phyloP scores from a whole-genome alignment of 2,797 vertebrate genomes.

The Sciaenops ocellatus region DNA sequence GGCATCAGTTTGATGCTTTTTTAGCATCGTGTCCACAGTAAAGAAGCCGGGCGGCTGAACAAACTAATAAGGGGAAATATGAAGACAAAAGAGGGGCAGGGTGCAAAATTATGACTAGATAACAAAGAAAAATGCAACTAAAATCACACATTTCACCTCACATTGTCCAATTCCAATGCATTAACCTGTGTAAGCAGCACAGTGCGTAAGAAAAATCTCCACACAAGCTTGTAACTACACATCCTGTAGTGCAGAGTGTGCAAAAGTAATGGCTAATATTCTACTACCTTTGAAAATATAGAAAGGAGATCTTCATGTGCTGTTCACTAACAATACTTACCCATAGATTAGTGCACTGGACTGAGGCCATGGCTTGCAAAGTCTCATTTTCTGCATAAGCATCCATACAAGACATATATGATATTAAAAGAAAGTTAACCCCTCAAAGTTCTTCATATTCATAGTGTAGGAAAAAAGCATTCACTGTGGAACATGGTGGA shows the following conservation, averaged over 20 bases:
- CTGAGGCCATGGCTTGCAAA: constrained; percentile 39
- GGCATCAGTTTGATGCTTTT: constrained; percentile 58
- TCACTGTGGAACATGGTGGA: constrained; percentile 31
- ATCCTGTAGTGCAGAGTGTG: constrained; percentile 1
- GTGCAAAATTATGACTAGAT: constrained; percentile 64
- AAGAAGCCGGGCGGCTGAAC: constrained; percentile 42
- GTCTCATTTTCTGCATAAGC: constrained; percentile 41
- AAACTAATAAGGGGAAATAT: constrained; percentile 64
- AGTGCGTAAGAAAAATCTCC: constrained; percentile 34
- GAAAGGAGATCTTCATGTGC: constrained; percentile 48
- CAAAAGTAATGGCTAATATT: constrained; percentile 34
- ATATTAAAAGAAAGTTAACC: constrained; percentile 53
- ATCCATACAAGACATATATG: constrained; percentile 56
- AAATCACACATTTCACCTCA: constrained; percentile 51
- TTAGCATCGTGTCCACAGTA: constrained; percentile 70
- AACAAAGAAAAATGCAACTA: constrained; percentile 25
- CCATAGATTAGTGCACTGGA: constrained; percentile 69
- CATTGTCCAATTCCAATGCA: constrained; percentile 65
- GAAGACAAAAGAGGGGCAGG: constrained; percentile 39
- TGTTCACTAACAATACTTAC: constrained; percentile 52
- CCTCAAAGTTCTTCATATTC: constrained; percentile 78
- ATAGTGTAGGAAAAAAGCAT: constrained; percentile 49
- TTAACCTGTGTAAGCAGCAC: constrained; percentile 64
- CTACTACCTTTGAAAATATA: constrained; percentile 27
- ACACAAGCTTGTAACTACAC: constrained; percentile 36